Percentiles rank a stretch among this genome's conserved stretches.
These are phyloP conservation scores for Hipparchia sbordonii DNA, from an alignment of 2,888 invertebrate species.

Conservation along the genomic window DNA sequence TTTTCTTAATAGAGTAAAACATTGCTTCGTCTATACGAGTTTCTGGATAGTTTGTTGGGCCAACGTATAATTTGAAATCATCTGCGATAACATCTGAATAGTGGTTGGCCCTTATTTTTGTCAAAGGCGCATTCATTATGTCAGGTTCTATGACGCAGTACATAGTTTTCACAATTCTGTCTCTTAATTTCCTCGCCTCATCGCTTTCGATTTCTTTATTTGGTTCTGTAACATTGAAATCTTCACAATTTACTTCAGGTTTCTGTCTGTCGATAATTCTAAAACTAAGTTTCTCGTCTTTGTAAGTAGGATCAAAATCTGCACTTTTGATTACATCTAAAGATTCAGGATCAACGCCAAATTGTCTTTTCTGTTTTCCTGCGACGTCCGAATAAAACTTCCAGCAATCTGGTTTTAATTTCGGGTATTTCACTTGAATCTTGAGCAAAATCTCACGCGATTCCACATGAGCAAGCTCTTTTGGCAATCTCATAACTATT, in stretches of 20 bases:
- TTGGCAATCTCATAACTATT: slow-evolving; percentile 65
- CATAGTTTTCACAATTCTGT: slow-evolving; percentile 59
- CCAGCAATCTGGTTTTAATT: slow-evolving; percentile 70
- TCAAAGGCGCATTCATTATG: slow-evolving; percentile 59
- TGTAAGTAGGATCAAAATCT: slow-evolving; percentile 62
- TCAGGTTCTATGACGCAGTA: slow-evolving; percentile 61
- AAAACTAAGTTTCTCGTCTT: slow-evolving; percentile 61
- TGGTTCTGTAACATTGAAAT: slow-evolving; percentile 45
- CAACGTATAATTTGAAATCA: slow-evolving; percentile 69
- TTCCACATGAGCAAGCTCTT: slow-evolving; percentile 65
- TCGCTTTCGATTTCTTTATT: slow-evolving; percentile 46
- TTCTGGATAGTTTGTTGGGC: slow-evolving; percentile 70
- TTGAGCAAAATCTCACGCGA: slow-evolving; percentile 61
- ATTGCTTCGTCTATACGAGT: slow-evolving; percentile 61
- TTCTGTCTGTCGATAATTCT: slow-evolving; percentile 72
- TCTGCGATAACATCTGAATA: slow-evolving; percentile 69
- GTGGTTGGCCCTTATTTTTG: slow-evolving; percentile 64
- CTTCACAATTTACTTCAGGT: slow-evolving; percentile 61
- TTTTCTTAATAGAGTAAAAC: slow-evolving; percentile 61
- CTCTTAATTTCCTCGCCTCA: slow-evolving; percentile 49
- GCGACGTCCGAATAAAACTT: slow-evolving; percentile 73
- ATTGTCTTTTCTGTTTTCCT: slow-evolving; percentile 74
- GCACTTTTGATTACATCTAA: slow-evolving; percentile 65
- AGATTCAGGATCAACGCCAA: slow-evolving; percentile 73
- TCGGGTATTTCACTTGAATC: slow-evolving; percentile 59